These are phyloP conservation scores for Drosophila meridionalis DNA, from an alignment of 2,888 invertebrate genomes.

Conservation along the genomic window DNA sequence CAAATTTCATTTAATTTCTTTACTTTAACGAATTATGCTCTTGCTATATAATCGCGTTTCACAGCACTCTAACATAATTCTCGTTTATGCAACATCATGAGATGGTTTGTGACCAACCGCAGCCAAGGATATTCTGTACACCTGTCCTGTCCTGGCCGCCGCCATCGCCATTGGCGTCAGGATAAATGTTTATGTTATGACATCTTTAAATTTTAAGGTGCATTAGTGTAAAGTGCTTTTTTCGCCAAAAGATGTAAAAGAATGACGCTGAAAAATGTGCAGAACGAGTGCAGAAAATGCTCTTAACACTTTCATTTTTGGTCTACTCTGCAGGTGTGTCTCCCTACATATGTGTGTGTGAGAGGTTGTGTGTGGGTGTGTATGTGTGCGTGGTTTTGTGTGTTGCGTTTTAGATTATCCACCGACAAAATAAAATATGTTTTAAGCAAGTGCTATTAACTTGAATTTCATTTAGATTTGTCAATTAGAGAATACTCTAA, in stretches of 20 bases:
- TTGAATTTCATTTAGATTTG: constrained; percentile 9
- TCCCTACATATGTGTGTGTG: not conserved
- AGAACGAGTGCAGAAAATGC: constrained; percentile 65
- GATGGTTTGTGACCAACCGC: constrained; percentile 28
- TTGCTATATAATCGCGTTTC: not conserved
- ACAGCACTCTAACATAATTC: constrained; percentile 3
- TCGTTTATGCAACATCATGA: constrained; percentile 6
- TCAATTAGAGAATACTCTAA: not conserved
- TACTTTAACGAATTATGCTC: not conserved
- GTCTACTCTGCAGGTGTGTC: constrained; percentile 17
- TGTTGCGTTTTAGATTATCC: constrained; percentile 34
- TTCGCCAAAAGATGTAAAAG: constrained; percentile 63
- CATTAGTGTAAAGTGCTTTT: constrained; percentile 81
- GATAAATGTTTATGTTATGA: constrained; percentile 81
- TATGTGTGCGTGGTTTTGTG: constrained; percentile 14
- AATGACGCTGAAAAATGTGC: constrained; percentile 68
- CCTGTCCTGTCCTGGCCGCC: constrained; percentile 14
- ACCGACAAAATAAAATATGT: constrained; percentile 28
- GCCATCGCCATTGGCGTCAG: constrained; percentile 36
- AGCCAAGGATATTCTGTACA: constrained; percentile 25
- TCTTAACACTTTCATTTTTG: constrained; percentile 75
- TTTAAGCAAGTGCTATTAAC: not conserved
- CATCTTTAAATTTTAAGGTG: constrained; percentile 81
- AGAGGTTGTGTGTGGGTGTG: constrained; percentile 15
- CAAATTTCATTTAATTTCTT: not conserved